Conservation (phyloP, 1,140 invertebrate genomes). For the Oscheius sp. region DNA sequence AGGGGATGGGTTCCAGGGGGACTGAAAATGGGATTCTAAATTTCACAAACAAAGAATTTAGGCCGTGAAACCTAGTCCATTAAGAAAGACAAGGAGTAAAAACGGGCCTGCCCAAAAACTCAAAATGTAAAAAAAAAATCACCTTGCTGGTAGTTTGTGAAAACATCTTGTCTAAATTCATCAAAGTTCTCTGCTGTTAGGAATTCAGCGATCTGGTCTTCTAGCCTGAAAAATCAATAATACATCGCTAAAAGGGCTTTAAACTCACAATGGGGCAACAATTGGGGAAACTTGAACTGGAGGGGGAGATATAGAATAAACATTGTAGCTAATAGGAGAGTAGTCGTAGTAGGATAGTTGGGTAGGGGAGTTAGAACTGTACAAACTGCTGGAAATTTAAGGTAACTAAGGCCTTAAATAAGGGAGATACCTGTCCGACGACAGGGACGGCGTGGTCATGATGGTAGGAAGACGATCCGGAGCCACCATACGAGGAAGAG, state of each 20-base stretch:
- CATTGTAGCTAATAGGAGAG: not conserved
- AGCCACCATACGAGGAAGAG: not conserved
- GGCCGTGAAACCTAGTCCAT: no score
- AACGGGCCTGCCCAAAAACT: not conserved
- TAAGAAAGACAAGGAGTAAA: no score
- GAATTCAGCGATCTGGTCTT: not conserved
- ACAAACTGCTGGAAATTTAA: conserved; percentile 10
- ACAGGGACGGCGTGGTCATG: not conserved
- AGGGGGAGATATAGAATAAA: conserved; percentile 7
- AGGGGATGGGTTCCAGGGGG: not conserved
- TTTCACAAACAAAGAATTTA: no score
- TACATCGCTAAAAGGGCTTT: no score
- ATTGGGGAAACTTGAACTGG: not conserved
- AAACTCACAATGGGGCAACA: not conserved
- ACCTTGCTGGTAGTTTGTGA: not conserved
- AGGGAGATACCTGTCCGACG: no score
- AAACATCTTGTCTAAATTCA: not conserved
- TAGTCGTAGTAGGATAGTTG: not conserved
- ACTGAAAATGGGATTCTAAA: no score
- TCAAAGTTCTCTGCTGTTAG: not conserved
- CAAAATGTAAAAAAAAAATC: not conserved
- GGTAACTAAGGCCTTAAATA: no score
- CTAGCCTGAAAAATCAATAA: no score
- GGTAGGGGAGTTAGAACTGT: not conserved
- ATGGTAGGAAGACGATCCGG: conserved; percentile 3